A percentile compares a stretch with the other conserved stretches of the same genome.
These are phyloP conservation scores for Gymnoscopelus braueri DNA, from an alignment of 2,797 vertebrate genomes.

Conservation along the genomic window DNA sequence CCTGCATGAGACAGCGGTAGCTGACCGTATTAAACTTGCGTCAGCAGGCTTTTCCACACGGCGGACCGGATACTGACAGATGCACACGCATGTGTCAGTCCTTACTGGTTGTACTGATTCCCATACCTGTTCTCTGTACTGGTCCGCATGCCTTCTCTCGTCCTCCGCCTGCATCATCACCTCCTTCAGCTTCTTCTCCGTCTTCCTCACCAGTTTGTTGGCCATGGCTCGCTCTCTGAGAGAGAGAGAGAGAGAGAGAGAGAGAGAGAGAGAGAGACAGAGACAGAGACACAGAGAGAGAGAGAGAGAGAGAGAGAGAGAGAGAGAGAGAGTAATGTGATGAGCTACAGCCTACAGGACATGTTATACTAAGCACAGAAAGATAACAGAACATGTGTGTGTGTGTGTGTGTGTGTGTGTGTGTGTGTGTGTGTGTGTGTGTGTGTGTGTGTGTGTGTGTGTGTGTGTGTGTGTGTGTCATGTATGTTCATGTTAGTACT, in stretches of 20 bases:
- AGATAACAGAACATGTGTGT: background rate
- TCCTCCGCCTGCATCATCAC: constrained; percentile 93
- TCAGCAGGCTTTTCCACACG: no score
- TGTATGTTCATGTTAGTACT: background rate
- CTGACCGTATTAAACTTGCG: no score
- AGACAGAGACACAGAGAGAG: background rate
- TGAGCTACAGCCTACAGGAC: background rate
- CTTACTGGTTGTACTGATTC: no score
- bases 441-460: constrained; percentile 9
- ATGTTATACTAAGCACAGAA: background rate
- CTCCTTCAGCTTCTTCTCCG: constrained; percentile 93
- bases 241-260: background rate
- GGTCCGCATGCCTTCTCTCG: constrained; percentile 91
- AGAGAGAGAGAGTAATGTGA: background rate
- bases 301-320: no score
- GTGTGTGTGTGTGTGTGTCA: constrained; percentile 7
- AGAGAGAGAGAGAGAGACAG: background rate
- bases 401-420: no score
- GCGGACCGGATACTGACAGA: no score
- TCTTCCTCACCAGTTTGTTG: constrained; percentile 89
- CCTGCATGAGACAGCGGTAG: no score
- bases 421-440: background rate
- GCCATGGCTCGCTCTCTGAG: constrained; percentile 87
- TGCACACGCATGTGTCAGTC: no score
- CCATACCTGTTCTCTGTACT: constrained; percentile 83